phyloP scores from a whole-genome alignment of 2,113 vertebrate species.

The Trachemys scripta region DNA sequence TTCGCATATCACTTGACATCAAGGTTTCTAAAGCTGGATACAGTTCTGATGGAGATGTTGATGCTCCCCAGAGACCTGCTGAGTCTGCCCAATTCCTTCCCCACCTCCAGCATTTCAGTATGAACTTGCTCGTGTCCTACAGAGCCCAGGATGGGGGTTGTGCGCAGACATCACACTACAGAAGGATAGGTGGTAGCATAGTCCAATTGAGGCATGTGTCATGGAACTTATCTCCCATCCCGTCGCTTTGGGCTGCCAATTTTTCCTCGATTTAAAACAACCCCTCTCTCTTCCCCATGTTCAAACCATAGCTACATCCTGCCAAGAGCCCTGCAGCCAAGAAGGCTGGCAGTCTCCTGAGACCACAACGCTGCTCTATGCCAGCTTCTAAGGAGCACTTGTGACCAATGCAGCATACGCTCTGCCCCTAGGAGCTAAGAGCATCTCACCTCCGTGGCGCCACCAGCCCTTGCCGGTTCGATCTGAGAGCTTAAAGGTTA shows the following conservation, averaged over 20 bases:
- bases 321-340: slow-evolving; percentile 81
- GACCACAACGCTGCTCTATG: slow-evolving; percentile 80
- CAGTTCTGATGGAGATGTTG: not conserved
- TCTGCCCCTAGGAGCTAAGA: slow-evolving; percentile 81
- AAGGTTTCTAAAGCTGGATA: not conserved
- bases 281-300: slow-evolving; percentile 81
- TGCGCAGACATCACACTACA: slow-evolving; percentile 36
- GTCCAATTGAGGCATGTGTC: slow-evolving; percentile 57
- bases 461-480: slow-evolving; percentile 77
- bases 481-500: slow-evolving; percentile 80
- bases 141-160: slow-evolving; percentile 52
- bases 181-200: slow-evolving; percentile 33
- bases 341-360: slow-evolving; percentile 80
- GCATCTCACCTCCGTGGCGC: slow-evolving; percentile 78
- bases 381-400: slow-evolving; percentile 80
- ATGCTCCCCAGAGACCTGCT: not conserved
- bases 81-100: not conserved
- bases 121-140: not conserved
- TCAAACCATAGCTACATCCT: slow-evolving; percentile 80
- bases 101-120: not conserved
- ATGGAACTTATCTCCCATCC: slow-evolving; percentile 79
- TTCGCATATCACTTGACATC: not conserved
- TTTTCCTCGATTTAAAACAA: slow-evolving; percentile 77
- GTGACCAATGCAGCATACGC: slow-evolving; percentile 78
- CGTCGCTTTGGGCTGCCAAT: slow-evolving; percentile 76